These are phyloP conservation scores for Onthophagus sagittarius DNA, from an alignment of 2,888 invertebrate genomes.

Conservation along the genomic window DNA sequence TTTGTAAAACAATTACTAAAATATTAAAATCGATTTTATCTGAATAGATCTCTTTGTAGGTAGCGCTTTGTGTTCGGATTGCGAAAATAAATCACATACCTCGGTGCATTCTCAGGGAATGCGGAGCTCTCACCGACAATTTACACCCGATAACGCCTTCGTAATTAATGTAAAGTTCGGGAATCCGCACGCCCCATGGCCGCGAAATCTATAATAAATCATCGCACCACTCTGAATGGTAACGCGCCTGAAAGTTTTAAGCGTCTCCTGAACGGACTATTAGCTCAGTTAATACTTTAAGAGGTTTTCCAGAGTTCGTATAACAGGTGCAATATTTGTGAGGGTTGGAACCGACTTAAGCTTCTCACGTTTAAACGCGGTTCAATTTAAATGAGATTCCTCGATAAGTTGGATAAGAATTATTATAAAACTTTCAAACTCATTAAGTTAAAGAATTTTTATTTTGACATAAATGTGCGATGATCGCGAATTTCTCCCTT, in stretches of 20 bases:
- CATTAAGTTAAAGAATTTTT: too few species aligned
- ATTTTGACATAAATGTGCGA: too few species aligned
- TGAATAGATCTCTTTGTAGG: neutral
- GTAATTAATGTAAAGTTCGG: slow-evolving; percentile 13
- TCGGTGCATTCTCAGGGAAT: neutral
- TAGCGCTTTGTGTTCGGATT: neutral
- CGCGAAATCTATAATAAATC: slow-evolving; percentile 31
- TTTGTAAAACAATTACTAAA: neutral
- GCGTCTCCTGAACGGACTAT: slow-evolving; percentile 34
- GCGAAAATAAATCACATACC: neutral
- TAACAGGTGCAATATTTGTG: slow-evolving; percentile 21
- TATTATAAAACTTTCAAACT: neutral
- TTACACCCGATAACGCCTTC: slow-evolving; percentile 10
- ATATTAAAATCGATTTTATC: neutral
- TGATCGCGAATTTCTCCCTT: too few species aligned
- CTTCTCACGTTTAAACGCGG: slow-evolving; percentile 21
- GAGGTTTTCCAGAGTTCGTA: slow-evolving; percentile 31
- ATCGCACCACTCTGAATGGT: slow-evolving; percentile 26
- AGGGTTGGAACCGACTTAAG: slow-evolving; percentile 27
- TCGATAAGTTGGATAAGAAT: neutral
- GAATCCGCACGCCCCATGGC: slow-evolving; percentile 1
- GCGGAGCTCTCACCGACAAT: neutral
- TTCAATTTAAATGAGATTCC: neutral
- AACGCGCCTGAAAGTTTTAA: slow-evolving; percentile 30
- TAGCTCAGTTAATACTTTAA: slow-evolving; percentile 38